Percentiles rank a stretch among this genome's conserved stretches.
phyloP scores from a whole-genome alignment of 64 coral and sea anemone genomes.

The Actinia tenebrosa region DNA sequence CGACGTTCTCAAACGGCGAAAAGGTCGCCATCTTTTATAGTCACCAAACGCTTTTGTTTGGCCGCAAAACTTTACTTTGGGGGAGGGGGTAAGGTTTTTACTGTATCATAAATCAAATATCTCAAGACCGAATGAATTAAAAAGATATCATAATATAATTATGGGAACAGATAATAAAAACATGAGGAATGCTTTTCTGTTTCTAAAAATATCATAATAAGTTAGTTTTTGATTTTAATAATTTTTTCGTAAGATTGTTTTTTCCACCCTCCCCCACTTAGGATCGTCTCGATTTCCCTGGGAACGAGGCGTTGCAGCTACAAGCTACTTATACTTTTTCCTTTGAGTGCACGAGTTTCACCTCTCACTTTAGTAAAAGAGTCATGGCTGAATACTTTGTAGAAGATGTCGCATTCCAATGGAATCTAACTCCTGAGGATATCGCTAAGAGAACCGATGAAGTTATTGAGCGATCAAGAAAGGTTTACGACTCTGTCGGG shows the following conservation, averaged over 20 bases:
- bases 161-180: too few species aligned
- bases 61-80: neutral
- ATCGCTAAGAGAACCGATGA: slow-evolving; percentile 71
- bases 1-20: slow-evolving; percentile 12
- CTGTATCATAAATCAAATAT: too few species aligned
- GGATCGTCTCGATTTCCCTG: neutral
- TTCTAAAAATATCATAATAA: neutral
- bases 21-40: slow-evolving; percentile 9
- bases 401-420: slow-evolving; percentile 55
- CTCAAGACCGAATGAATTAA: too few species aligned
- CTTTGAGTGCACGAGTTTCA: neutral
- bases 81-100: neutral
- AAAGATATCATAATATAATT: too few species aligned
- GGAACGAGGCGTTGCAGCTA: neutral
- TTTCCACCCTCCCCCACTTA: neutral
- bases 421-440: slow-evolving; percentile 79
- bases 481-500: slow-evolving; percentile 67
- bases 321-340: neutral
- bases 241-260: neutral
- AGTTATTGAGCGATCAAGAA: slow-evolving; percentile 59
- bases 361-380: neutral
- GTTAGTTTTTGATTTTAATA: neutral
- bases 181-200: neutral
- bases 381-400: neutral
- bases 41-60: neutral